Evolutionary conservation across 2,888 invertebrate genomes (phyloP).

Genomic region (Cyaniris semiargus): DNA sequence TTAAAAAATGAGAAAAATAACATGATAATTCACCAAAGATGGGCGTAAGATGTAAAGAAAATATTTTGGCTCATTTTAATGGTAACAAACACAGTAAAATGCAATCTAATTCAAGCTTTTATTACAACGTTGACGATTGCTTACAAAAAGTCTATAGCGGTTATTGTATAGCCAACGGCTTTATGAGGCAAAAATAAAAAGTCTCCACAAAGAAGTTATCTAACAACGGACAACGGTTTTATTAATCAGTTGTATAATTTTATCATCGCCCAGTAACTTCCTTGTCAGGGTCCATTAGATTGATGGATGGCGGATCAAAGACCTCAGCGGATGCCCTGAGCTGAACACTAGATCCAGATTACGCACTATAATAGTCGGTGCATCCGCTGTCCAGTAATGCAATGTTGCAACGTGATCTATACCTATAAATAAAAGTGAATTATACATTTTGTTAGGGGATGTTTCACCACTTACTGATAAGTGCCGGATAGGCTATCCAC

Average conservation of each 20-base stretch:
- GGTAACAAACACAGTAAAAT: too few relatives aligned
- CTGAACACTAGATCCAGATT: constrained; percentile 18
- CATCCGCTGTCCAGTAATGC: background rate
- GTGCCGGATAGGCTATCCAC: too few relatives aligned
- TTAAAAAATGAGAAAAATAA: too few relatives aligned
- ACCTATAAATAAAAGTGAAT: background rate
- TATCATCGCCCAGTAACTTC: constrained; percentile 9
- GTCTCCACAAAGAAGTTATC: background rate
- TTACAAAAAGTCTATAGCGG: background rate
- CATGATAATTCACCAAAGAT: too few relatives aligned
- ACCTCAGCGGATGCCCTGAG: constrained; percentile 31
- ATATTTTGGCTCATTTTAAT: too few relatives aligned
- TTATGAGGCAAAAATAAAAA: background rate
- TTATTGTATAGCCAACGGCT: background rate
- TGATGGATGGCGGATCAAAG: constrained; percentile 34
- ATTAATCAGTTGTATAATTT: constrained; percentile 27
- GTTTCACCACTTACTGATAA: too few relatives aligned
- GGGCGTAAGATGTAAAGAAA: too few relatives aligned
- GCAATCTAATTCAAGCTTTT: too few relatives aligned
- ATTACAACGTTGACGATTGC: background rate
- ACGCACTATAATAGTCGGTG: background rate
- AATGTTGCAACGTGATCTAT: background rate
- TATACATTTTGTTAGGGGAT: too few relatives aligned
- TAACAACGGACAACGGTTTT: constrained; percentile 6
- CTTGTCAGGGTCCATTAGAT: constrained; percentile 28